These are phyloP conservation scores for Cybosia mesomella DNA, from an alignment of 2,888 invertebrate genomes.

Conservation along the genomic window DNA sequence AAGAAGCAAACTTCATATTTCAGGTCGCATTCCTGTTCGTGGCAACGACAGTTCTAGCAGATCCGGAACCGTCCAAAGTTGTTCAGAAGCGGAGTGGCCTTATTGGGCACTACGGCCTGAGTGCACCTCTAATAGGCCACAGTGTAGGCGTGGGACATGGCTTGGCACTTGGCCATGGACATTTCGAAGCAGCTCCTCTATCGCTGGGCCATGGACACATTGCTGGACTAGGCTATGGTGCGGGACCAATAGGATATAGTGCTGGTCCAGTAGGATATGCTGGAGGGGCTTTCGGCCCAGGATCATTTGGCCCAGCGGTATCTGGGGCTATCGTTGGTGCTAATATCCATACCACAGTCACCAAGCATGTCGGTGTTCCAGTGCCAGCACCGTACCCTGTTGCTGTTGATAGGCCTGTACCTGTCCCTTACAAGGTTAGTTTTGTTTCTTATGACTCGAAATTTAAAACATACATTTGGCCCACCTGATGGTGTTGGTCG, in stretches of 20 bases:
- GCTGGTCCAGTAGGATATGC: constrained; percentile 13
- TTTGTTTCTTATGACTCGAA: not conserved
- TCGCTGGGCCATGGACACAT: constrained; percentile 14
- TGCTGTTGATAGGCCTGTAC: constrained; percentile 80
- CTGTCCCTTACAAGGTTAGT: constrained; percentile 77
- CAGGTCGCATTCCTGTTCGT: constrained; percentile 74
- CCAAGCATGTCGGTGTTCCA: constrained; percentile 82
- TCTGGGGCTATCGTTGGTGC: constrained; percentile 73
- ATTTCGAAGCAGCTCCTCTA: constrained; percentile 12
- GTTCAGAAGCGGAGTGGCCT: constrained; percentile 80
- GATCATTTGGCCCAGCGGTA: not conserved
- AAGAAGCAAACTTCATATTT: constrained; percentile 40
- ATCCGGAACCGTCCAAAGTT: constrained; percentile 75
- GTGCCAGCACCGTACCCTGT: constrained; percentile 83
- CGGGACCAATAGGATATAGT: constrained; percentile 22
- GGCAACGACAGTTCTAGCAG: constrained; percentile 75
- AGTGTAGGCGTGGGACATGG: constrained; percentile 50
- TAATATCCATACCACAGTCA: constrained; percentile 82
- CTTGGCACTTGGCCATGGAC: constrained; percentile 9
- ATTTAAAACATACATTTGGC: not conserved
- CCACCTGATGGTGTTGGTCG: no score
- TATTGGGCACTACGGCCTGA: constrained; percentile 70
- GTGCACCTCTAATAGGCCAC: constrained; percentile 54
- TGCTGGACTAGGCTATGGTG: constrained; percentile 15
- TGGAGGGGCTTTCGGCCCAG: constrained; percentile 29